Base-by-base conservation (phyloP, 2,797 vertebrate genomes). In the Brachyalestes nurse region DNA sequence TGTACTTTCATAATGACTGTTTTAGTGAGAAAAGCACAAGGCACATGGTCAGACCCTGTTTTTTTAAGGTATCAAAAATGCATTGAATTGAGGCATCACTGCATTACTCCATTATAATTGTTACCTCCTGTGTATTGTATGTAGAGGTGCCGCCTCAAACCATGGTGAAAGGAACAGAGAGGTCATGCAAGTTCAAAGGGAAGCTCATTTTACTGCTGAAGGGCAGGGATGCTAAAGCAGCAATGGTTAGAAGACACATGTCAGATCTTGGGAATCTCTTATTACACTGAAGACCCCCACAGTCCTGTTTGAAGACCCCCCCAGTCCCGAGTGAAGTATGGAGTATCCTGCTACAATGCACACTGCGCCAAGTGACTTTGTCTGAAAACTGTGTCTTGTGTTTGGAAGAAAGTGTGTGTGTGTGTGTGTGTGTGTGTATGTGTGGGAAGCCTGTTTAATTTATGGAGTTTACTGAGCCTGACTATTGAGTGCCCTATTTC, bases 381-480 rank as follows among this genome's bases (percentile, higher is more conserved):
- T 53, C 47, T 71, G 16, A 71, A 34, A 28, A 71, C 62, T 71
- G 53, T 69, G 19, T 7, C 25, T 71, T 34, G 25, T 53, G 14
- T 71, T 47, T 65, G 55, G 42, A 78, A 69, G 0, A 13, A 70
- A 76, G 25, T 10, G 66, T 69, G 45, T 17, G 61, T 38, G 25
- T 64, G 61, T 7, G 58, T 66, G 53, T n/a, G 34, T 7, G 64
- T 65, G 51, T 19, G 47, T 13, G 55, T 21, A 14, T 38, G 16
- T 40, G 5, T 40, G 62, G 6, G 62, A 9, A 66, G 25, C 47
- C 17, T 25, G 28, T 73, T 78, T 45, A 23, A 10, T 53, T 79
- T 58, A 58, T 74, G 49, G 47, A 6, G 5, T 5, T 84, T 75
- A 70, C 45, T 8, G 34, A 62, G 17, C 23, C 49, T 79, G 45